Evolutionary conservation across 2,113 vertebrate genomes (phyloP).

Genomic region (Cavia porcellus): DNA sequence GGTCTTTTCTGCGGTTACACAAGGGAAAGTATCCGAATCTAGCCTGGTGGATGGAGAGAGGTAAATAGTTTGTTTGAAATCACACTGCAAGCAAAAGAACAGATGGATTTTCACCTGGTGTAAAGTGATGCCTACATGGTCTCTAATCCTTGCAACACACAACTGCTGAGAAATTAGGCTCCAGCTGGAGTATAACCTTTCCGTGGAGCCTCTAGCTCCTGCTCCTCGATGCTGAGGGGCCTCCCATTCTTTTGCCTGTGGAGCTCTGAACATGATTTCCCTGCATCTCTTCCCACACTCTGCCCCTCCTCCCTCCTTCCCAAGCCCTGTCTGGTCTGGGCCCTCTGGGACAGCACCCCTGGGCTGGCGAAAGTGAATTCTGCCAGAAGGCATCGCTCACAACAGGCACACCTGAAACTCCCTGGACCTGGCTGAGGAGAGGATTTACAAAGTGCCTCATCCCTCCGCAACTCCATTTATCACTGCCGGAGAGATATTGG

Average conservation of each 20-base stretch:
- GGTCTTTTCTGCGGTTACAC: background rate
- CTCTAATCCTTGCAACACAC: background rate
- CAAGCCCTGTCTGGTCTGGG: background rate
- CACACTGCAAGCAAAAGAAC: background rate
- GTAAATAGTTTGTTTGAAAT: background rate
- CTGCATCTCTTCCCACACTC: rapidly evolving
- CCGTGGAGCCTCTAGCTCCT: background rate
- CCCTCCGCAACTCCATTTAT: constrained; percentile 38
- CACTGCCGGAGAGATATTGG: constrained; percentile 44
- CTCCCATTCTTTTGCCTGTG: no score
- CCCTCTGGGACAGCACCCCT: rapidly evolving
- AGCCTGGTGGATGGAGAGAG: background rate
- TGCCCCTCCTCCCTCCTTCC: background rate
- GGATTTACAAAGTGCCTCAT: constrained; percentile 26
- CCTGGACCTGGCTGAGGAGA: constrained; percentile 48
- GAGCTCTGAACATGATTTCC: background rate
- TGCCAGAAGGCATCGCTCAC: background rate
- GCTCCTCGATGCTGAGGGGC: background rate
- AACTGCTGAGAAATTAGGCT: background rate
- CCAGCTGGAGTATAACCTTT: background rate
- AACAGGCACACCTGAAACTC: background rate
- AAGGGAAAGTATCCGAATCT: background rate
- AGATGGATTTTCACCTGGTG: background rate
- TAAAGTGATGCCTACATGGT: no score
- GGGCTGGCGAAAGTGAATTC: background rate